Evolutionary conservation across 1,140 invertebrate genomes (phyloP).

Genomic region (Lepidostoma basale): DNA sequence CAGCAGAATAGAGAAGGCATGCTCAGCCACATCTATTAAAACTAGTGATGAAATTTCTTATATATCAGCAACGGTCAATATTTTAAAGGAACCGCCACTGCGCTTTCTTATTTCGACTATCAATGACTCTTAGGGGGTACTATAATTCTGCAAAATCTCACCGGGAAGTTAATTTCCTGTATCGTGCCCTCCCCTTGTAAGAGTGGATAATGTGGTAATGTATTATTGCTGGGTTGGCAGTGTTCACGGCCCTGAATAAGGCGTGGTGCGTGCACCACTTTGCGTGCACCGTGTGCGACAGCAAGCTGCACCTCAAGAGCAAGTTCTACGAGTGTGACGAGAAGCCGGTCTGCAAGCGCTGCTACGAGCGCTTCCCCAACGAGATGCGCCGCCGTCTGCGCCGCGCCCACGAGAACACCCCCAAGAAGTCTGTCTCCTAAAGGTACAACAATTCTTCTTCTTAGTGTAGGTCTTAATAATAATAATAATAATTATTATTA

Average conservation of each 20-base stretch:
- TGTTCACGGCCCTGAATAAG: slow-evolving; percentile 97
- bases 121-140: not conserved
- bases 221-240: slow-evolving; percentile 64
- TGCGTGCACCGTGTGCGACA: slow-evolving; percentile 97
- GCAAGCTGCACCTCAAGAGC: slow-evolving; percentile 96
- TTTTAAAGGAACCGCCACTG: not conserved
- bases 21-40: too few relatives aligned
- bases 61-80: not conserved
- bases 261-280: slow-evolving; percentile 99
- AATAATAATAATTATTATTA: not conserved
- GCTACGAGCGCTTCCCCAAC: slow-evolving; percentile 95
- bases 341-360: slow-evolving; percentile 97
- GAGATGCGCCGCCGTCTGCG: slow-evolving; percentile 89
- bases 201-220: too few relatives aligned
- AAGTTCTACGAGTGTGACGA: slow-evolving; percentile 99
- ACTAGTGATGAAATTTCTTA: too few relatives aligned
- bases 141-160: too few relatives aligned
- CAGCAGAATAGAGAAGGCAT: too few relatives aligned
- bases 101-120: not conserved
- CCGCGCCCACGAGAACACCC: slow-evolving; percentile 76
- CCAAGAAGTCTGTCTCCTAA: slow-evolving; percentile 53
- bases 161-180: too few relatives aligned
- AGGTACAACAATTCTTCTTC: not conserved
- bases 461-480: not conserved
- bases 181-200: too few relatives aligned